Conservation (phyloP, 2,888 invertebrate genomes). For the Teleiodes luculella region DNA sequence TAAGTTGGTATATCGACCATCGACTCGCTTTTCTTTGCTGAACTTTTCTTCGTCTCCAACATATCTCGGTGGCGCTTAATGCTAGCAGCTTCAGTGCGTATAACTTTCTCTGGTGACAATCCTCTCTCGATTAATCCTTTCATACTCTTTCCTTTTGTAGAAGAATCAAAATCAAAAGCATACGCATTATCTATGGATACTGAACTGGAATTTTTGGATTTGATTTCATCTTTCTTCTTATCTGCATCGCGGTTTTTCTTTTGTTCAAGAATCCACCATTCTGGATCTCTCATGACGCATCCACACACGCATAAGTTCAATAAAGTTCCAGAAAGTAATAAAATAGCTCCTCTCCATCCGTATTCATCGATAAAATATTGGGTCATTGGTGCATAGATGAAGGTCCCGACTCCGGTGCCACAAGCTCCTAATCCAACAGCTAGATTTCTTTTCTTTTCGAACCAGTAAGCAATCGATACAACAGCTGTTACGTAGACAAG, state of each 20-base stretch:
- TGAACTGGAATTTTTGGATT: constrained; percentile 71
- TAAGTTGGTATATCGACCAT: constrained; percentile 87
- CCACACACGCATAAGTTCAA: constrained; percentile 92
- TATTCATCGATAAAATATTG: constrained; percentile 86
- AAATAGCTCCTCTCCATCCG: constrained; percentile 91
- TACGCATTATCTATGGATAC: constrained; percentile 71
- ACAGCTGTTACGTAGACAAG: constrained; percentile 93
- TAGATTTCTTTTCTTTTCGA: constrained; percentile 90
- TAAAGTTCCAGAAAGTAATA: constrained; percentile 90
- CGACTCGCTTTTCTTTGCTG: constrained; percentile 71
- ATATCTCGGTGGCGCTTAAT: constrained; percentile 50
- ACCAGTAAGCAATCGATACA: constrained; percentile 95
- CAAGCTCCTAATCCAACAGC: constrained; percentile 93
- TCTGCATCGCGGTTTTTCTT: constrained; percentile 59
- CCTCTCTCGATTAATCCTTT: constrained; percentile 52
- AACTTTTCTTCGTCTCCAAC: constrained; percentile 31
- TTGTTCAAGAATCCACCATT: constrained; percentile 86
- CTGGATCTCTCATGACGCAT: constrained; percentile 91
- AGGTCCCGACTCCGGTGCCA: constrained; percentile 93
- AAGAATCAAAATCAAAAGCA: constrained; percentile 54
- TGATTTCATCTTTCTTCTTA: constrained; percentile 48
- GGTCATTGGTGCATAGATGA: constrained; percentile 91
- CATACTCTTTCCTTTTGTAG: constrained; percentile 55
- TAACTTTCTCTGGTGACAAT: constrained; percentile 51
- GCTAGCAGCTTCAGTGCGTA: constrained; percentile 52